A percentile compares a stretch with the other conserved stretches of the same genome.
Evolutionary conservation across 92 coral and sea anemone species (phyloP).

Genomic region (Parazoanthus swiftii): DNA sequence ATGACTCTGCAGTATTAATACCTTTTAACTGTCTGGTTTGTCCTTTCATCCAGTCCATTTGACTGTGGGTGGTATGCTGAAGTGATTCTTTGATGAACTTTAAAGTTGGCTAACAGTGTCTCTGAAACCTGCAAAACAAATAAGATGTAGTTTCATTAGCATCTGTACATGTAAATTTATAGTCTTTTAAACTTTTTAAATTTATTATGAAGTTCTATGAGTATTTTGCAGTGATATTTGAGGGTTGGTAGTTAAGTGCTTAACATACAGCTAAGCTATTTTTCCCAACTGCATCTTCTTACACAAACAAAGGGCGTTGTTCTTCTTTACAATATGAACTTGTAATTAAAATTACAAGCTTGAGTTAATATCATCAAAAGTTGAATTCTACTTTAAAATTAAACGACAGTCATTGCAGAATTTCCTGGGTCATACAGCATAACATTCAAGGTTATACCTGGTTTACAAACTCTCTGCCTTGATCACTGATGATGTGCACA

Average conservation of each 20-base stretch:
- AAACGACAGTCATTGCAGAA: not conserved
- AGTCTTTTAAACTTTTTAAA: not conserved
- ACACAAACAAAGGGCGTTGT: too few species aligned
- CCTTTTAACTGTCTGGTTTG: constrained; percentile 43
- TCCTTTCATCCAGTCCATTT: constrained; percentile 44
- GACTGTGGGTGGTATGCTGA: constrained; percentile 52
- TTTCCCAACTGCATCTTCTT: too few species aligned
- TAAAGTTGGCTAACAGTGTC: constrained; percentile 29
- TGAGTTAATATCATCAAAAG: too few species aligned
- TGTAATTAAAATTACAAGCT: too few species aligned
- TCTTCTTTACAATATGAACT: too few species aligned
- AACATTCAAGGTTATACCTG: constrained; percentile 21
- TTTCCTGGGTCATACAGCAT: not conserved
- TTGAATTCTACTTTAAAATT: not conserved
- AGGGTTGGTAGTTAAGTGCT: too few species aligned
- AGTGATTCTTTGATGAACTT: constrained; percentile 30
- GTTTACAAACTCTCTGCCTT: constrained; percentile 50
- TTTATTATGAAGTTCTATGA: not conserved
- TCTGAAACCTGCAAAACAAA: constrained; percentile 28
- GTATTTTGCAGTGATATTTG: too few species aligned
- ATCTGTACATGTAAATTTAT: too few species aligned
- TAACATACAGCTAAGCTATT: too few species aligned
- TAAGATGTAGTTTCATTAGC: not conserved
- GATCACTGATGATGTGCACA: constrained; percentile 42
- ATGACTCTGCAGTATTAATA: not conserved